A percentile compares a stretch with the other conserved stretches of the same genome.
phyloP scores from a whole-genome alignment of 2,888 invertebrate genomes.

The Papilio protenor region DNA sequence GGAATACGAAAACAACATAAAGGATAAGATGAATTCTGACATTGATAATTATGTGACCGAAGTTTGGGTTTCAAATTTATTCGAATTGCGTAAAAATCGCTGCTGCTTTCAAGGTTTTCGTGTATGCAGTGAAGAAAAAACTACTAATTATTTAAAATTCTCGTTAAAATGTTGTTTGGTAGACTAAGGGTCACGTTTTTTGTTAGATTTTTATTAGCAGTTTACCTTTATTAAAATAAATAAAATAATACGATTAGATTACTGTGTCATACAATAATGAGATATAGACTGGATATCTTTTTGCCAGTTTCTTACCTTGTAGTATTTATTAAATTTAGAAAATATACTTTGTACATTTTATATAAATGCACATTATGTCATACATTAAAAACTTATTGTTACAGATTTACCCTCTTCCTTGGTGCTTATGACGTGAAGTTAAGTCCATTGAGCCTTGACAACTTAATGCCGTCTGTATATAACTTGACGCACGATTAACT shows the following conservation, averaged over 20 bases:
- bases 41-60: slow-evolving; percentile 1
- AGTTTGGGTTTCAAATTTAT: background rate
- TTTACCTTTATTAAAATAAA: no score
- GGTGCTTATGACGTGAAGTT: slow-evolving; percentile 9
- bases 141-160: background rate
- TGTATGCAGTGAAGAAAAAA: background rate
- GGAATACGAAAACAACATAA: background rate
- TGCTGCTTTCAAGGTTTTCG: background rate
- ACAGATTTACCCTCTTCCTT: slow-evolving; percentile 31
- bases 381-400: background rate
- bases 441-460: slow-evolving; percentile 38
- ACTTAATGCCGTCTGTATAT: slow-evolving; percentile 34
- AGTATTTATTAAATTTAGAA: background rate
- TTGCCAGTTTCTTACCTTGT: background rate
- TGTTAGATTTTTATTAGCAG: background rate
- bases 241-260: no score
- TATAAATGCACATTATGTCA: background rate
- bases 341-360: background rate
- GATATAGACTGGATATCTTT: background rate
- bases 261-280: background rate
- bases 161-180: background rate
- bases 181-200: background rate
- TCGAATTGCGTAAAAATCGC: background rate
- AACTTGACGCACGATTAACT: slow-evolving; percentile 6
- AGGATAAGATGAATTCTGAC: background rate